Evolutionary conservation across 1,140 invertebrate genomes (phyloP), one percentile per base, ranked within the genome.

Genomic region (Aphelinus atriplicis): DNA sequence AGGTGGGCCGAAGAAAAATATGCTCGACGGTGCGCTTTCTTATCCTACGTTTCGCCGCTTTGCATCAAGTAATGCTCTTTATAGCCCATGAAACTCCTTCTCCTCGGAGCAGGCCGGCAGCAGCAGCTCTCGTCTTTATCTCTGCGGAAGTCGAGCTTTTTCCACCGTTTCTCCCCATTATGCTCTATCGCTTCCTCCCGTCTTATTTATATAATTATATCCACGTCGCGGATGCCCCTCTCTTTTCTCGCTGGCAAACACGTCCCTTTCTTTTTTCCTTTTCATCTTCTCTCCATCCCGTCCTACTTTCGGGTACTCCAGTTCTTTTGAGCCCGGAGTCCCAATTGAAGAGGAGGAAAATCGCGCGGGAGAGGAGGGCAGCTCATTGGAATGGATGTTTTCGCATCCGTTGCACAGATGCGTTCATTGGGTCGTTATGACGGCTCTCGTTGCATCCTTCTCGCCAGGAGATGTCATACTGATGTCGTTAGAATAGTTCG

Each of bases 121-220:
- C 71, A 56, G 55, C 73, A 55, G 43, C 63, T 69, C 50, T 43
- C 55, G 74, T 66, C 73, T 79, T 73, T 57, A 56, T 78, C 76
- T 57, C 42, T 3, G 55, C 48, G 48, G 43, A 26, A 26, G 26
- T 26, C 26, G 26, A 26, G 26, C 26, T 26, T 26, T 26, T 26
- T 26, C 26, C 26, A 26, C 26, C 26, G 9, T 53, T 55, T 56
- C 46, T 64, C 46, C 9, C 51, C 46, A 47, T 57, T 60, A 69
- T 69, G 50, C 57, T 43, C 48, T 43, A 70, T 61, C 57, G 9
- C 68, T 60, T 69, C 47, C 48, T 50, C n/a, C 26, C 69, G 3
- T 50, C 60, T 71, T 71, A 66, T 66, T 57, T 60, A 60, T 60
- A 58, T 66, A 60, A 66, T 66, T 69, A 63, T 60, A 53, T 57